Percentiles rank a stretch among this genome's conserved stretches.
Conservation (phyloP, 1,140 invertebrate genomes). For the Lepeophtheirus salmonis region DNA sequence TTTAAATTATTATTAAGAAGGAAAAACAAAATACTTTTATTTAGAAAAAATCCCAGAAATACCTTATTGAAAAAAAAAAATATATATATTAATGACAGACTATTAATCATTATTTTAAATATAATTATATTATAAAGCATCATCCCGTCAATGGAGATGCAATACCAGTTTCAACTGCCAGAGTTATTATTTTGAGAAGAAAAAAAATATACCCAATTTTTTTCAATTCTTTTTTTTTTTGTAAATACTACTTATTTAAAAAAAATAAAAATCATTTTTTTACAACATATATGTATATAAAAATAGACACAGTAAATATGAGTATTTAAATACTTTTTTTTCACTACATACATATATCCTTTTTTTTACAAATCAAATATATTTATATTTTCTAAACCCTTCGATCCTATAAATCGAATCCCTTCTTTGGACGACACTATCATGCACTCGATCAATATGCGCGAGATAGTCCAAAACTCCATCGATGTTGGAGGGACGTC, state of each 20-base stretch:
- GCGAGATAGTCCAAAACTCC: not conserved
- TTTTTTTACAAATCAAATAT: conserved; percentile 1
- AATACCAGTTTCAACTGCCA: not conserved
- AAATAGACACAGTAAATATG: no score
- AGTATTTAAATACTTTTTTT: no score
- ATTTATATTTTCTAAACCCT: not conserved
- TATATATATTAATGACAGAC: no score
- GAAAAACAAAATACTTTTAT: no score
- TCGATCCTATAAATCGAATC: not conserved
- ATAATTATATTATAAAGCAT: not conserved
- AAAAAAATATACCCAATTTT: no score
- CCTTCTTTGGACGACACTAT: no score
- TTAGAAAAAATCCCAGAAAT: no score
- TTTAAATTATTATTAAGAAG: no score
- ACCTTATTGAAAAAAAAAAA: no score
- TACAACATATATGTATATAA: no score
- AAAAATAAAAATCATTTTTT: no score
- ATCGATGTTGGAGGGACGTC: not conserved
- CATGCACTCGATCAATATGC: not conserved
- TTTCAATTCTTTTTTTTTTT: not conserved
- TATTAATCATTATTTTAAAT: no score
- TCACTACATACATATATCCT: not conserved
- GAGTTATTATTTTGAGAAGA: not conserved
- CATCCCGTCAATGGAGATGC: not conserved
- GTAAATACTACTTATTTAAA: not conserved